phyloP scores from a whole-genome alignment of 1,140 invertebrate genomes.

The Pemphigus obesinymphae region DNA sequence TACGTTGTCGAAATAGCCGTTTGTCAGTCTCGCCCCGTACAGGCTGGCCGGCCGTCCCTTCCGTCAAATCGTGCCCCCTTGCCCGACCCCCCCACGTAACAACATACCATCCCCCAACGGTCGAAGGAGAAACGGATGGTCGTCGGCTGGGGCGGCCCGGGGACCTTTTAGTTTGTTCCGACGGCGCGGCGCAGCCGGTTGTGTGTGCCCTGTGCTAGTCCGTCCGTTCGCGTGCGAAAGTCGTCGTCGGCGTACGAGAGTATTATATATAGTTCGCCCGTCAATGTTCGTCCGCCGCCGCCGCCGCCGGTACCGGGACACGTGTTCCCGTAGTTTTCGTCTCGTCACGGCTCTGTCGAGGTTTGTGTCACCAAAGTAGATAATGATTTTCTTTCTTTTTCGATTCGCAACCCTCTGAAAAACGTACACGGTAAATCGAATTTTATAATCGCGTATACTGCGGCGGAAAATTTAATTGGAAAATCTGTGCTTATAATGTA shows the following conservation, averaged over 20 bases:
- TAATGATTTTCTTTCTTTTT: not conserved
- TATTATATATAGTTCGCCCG: too few species aligned
- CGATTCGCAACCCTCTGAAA: not conserved
- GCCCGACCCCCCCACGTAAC: too few species aligned
- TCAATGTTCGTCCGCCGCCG: not conserved
- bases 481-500: too few species aligned
- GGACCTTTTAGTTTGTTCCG: constrained; percentile 29
- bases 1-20: too few species aligned
- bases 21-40: not conserved
- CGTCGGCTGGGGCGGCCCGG: not conserved
- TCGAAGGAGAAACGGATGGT: not conserved
- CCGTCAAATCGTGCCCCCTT: not conserved
- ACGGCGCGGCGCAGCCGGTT: not conserved
- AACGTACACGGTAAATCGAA: too few species aligned
- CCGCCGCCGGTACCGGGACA: not conserved
- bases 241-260: not conserved
- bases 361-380: not conserved
- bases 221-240: not conserved
- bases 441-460: too few species aligned
- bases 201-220: not conserved
- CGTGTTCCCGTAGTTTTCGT: not conserved
- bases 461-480: too few species aligned
- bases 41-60: not conserved
- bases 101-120: not conserved
- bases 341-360: not conserved